phyloP scores from a whole-genome alignment of 2,797 vertebrate genomes.

The Alosa sapidissima region DNA sequence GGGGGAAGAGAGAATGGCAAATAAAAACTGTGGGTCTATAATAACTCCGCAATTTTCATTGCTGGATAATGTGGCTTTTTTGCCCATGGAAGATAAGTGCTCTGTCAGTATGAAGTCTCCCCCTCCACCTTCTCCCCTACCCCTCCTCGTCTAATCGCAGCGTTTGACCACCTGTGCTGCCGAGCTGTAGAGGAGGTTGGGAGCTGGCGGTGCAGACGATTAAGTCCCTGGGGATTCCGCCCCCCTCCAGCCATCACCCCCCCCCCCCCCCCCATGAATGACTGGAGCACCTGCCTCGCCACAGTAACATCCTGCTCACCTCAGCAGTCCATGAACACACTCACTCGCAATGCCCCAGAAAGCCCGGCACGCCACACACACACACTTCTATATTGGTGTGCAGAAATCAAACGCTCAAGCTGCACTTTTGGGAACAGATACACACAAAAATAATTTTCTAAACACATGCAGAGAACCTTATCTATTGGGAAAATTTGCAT shows the following conservation, averaged over 20 bases:
- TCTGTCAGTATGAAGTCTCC: neutral
- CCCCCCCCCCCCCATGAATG: neutral
- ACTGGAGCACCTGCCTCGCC: conserved; percentile 10
- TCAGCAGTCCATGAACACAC: conserved; percentile 3
- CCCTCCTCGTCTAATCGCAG: neutral
- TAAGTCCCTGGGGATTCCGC: conserved; percentile 18
- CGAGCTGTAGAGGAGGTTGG: neutral
- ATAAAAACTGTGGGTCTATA: conserved; percentile 22
- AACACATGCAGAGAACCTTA: neutral
- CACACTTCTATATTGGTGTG: neutral
- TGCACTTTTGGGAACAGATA: neutral
- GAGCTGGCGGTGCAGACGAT: neutral
- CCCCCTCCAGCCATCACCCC: neutral
- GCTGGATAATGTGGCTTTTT: conserved; percentile 13
- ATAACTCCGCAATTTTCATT: conserved; percentile 16
- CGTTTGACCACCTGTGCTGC: conserved; percentile 20
- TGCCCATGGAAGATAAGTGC: conserved; percentile 1
- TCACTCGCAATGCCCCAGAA: neutral
- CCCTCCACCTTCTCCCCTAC: neutral
- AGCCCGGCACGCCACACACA: neutral
- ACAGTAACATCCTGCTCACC: conserved; percentile 17
- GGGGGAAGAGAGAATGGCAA: conserved; percentile 1
- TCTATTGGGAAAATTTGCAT: neutral
- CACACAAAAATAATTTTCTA: neutral
- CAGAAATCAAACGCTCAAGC: neutral